These are phyloP conservation scores for Tyrannus savana DNA, from an alignment of 2,113 vertebrate genomes.

Conservation along the genomic window DNA sequence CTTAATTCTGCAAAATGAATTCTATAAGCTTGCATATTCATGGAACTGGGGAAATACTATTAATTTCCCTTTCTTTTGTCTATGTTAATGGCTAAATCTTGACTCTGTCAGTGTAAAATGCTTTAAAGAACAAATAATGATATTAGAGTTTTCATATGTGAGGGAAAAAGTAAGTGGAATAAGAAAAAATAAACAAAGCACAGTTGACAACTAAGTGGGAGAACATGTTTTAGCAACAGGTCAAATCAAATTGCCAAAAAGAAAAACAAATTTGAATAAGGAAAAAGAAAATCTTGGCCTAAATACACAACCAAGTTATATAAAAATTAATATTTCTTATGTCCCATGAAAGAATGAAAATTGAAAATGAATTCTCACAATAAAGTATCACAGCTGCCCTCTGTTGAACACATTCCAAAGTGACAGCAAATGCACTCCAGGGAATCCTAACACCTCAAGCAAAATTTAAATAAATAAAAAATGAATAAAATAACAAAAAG, in stretches of 20 bases:
- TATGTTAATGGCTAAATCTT: background rate
- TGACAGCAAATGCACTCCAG: background rate
- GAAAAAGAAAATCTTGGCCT: background rate
- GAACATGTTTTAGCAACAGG: background rate
- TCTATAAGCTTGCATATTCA: background rate
- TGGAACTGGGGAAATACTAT: accelerated
- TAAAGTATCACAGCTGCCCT: background rate
- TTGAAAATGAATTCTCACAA: background rate
- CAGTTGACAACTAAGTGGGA: background rate
- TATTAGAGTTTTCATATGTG: background rate
- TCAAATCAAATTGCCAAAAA: constrained; percentile 1
- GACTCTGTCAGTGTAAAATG: background rate
- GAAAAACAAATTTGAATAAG: background rate
- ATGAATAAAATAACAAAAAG: background rate
- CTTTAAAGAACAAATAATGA: background rate
- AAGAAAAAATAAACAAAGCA: background rate
- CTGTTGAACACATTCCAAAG: background rate
- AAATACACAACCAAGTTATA: background rate
- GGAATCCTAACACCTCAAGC: background rate
- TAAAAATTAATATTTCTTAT: background rate
- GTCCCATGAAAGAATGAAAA: background rate
- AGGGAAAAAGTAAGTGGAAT: background rate
- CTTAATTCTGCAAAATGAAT: background rate
- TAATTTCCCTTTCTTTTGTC: background rate
- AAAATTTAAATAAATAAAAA: background rate